Evolutionary conservation across 2,113 vertebrate genomes (phyloP), one percentile per base, ranked within the genome.

Genomic region (Campylomormyrus numenius): DNA sequence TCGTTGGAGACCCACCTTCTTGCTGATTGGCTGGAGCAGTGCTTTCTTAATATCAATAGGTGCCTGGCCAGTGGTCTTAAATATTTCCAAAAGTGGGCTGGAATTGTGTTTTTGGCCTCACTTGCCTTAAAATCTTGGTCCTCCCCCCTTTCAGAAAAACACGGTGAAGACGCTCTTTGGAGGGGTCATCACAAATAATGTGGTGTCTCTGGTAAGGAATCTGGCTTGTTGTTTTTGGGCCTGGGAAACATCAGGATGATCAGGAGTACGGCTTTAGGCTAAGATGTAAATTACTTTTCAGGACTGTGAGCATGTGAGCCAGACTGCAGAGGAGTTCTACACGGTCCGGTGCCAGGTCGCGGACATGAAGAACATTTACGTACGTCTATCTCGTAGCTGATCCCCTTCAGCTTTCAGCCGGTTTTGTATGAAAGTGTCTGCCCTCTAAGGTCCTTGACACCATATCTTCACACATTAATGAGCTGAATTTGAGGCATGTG

Each of bases 341-440:
- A 99, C 98, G 0, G 98, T 99, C 91, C 95, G 98, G 58, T 99
- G 98, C 95, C 98, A 99, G 91, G 98, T 99, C 56, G 98, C 98
- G 13, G 98, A 99, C 91, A 99, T 99, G 98, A 99, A 99, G 95
- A 99, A 99, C 95, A 99, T 99, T 95, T 99, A 99, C 90, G 98
- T 99, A 93, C 98, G 98, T 97, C 74, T 77, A 4, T 42, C 35
- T 80, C 5, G 27, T 70, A 31, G 10, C 9, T 27, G 24, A n/a
- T 27, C n/a, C 58, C 62, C 62, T 70, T 70, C 27, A 70, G 62
- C n/a, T 13, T 70, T 70, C 10, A 70, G 10, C n/a, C n/a, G 10
- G 10, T 31, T 70, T 70, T 27, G 62, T 70, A 13, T 70, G 1
- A 70, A 70, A 70, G 62, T 42, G 19, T 80, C 70, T 39, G 31